phyloP scores from a whole-genome alignment of 2,888 invertebrate species.

The Coelopa pilipes region DNA sequence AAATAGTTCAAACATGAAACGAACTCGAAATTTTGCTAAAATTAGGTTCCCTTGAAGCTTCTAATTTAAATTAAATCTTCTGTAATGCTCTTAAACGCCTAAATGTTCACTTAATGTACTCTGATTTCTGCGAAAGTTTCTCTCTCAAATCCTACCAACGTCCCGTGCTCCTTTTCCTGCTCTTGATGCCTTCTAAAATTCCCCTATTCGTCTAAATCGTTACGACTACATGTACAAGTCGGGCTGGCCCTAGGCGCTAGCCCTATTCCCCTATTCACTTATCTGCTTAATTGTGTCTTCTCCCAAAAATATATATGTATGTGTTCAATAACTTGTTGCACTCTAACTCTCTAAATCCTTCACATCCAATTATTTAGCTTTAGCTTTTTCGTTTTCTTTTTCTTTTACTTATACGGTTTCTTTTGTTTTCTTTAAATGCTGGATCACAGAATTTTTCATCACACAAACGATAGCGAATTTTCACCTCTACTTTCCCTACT shows the following conservation, averaged over 20 bases:
- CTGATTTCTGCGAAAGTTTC: background rate
- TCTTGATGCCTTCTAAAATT: background rate
- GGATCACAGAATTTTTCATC: conserved; percentile 68
- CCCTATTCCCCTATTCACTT: too few species aligned
- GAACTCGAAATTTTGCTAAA: background rate
- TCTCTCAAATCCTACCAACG: background rate
- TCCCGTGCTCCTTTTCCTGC: background rate
- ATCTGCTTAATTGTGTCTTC: background rate
- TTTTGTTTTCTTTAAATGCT: conserved; percentile 53
- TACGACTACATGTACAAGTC: background rate
- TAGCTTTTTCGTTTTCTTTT: conserved; percentile 39
- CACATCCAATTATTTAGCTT: conserved; percentile 12
- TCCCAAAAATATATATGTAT: conserved; percentile 1
- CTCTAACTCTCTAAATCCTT: background rate
- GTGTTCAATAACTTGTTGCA: background rate
- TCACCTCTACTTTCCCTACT: background rate
- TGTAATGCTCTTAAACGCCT: too few species aligned
- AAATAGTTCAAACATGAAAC: background rate
- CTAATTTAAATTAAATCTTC: background rate
- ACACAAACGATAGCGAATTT: conserved; percentile 61
- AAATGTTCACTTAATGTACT: background rate
- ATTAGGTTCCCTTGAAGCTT: background rate
- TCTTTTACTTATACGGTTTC: conserved; percentile 9
- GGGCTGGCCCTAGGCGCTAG: too few species aligned
- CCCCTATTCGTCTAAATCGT: background rate